Base-by-base conservation (phyloP, 2,113 vertebrate genomes). In the Pterocles orientalis region DNA sequence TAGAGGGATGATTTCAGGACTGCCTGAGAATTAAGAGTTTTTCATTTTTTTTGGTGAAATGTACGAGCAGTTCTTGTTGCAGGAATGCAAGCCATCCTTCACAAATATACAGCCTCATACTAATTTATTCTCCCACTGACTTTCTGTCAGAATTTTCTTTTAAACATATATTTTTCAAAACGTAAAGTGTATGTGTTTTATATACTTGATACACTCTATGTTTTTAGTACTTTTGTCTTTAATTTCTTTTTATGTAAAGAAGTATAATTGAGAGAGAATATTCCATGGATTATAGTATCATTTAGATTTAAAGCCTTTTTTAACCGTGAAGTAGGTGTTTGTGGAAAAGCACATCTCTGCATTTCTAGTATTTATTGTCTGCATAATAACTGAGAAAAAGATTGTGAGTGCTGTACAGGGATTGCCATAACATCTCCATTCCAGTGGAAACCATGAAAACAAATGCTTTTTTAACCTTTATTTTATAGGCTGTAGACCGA, bases 291-390 rank as follows among this genome's bases (percentile, higher is more conserved):
- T 83, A 14, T 62, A 21, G 6, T 68, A 18, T 60, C 57, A 33
- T 15, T 68, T 64, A 71, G 12, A 39, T 60, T 54, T 72, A 39
- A 83, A 91, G 34, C 20, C 15, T 73, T 88, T 10, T 78, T 88
- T 65, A 69, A 78, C 25, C 8, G 26, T 64, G 14, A 78, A 60
- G 14, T 47, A 69, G 34, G 56, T 60, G 51, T 25, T 72, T 89
- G 17, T 94, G 41, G 54, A 41, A 72, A 53, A 84, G 51, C 29
- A 41, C 2, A 31, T 96, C 83, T 83, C 50, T 70, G 33, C 86
- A 65, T 76, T 95, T 97, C 94, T 82, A 95, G 23, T 56, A 76
- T 94, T 95, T 96, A 68, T 71, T 82, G 5, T 48, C 87, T 91
- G 92, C 86, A 39, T 88, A 84, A 73, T 93, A 95, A 92, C 77